Percentiles rank a stretch among this genome's conserved stretches.
Evolutionary conservation across 2,888 invertebrate genomes (phyloP).

Genomic region (Dryobotodes eremita): DNA sequence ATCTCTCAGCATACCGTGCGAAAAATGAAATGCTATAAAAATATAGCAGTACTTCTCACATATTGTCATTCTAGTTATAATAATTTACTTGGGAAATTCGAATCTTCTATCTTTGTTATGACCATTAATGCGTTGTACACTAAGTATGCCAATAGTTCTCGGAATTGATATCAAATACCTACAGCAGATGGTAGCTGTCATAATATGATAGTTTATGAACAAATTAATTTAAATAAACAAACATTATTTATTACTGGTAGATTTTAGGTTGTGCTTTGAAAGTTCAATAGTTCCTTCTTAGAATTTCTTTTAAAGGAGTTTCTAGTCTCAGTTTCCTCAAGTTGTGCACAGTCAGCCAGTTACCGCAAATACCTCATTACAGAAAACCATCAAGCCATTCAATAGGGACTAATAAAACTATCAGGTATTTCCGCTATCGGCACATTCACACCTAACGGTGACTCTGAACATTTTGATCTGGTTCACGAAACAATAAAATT

Average conservation of each 20-base stretch:
- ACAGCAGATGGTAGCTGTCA: constrained; percentile 38
- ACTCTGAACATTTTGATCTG: constrained; percentile 84
- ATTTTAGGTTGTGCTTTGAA: neutral
- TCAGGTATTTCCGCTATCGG: constrained; percentile 82
- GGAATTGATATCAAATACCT: constrained; percentile 44
- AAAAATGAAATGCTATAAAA: constrained; percentile 24
- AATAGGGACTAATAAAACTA: constrained; percentile 74
- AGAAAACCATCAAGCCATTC: constrained; percentile 43
- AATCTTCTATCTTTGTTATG: constrained; percentile 35
- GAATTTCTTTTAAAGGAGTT: neutral
- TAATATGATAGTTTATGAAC: constrained; percentile 15
- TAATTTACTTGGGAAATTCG: constrained; percentile 23
- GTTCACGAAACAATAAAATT: constrained; percentile 88
- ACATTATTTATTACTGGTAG: constrained; percentile 7
- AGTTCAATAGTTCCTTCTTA: neutral
- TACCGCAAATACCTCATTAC: constrained; percentile 46
- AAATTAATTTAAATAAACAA: constrained; percentile 1
- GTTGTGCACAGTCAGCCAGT: constrained; percentile 18
- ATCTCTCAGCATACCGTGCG: constrained; percentile 26
- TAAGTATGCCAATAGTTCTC: constrained; percentile 36
- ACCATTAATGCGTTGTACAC: constrained; percentile 19
- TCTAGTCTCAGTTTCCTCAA: neutral
- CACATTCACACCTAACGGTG: constrained; percentile 87
- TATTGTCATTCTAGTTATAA: constrained; percentile 53
- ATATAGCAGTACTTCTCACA: constrained; percentile 23